Evolutionary conservation across 2,797 vertebrate species (phyloP), one percentile per base, ranked within the genome.

Genomic region (Sebastiscus albofasciatus): DNA sequence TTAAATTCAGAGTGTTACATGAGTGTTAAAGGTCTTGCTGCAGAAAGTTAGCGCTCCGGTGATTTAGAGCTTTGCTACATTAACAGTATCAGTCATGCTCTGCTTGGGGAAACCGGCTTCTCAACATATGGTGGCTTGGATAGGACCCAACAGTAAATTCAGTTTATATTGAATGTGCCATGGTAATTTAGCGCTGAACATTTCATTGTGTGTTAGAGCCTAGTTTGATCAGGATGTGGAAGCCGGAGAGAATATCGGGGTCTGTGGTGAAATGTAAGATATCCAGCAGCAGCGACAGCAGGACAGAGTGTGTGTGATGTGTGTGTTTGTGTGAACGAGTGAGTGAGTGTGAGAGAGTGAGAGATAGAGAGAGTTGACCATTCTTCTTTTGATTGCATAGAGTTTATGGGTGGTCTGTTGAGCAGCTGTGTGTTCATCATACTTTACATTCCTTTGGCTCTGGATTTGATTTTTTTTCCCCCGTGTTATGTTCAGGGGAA

Each of bases 81-180:
- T 93, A 94, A 89, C 90, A 82, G 83, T 94, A 93, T 95, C 95
- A 81, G 94, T 95, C 94, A 93, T 73, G 91, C 90, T 92, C 75
- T 20, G 80, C 52, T 75, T 78, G 72, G 71, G 79, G 87, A 81
- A 93, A 82, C 79, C 39, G 75, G 75, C 85, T 90, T 73, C 76
- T 82, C 79, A 13, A 87, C 93, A 95, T 93, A 91, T 93, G 92
- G 89, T 77, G 87, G 89, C 89, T 92, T 95, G 94, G 94, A 92
- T 36, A 1, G 22, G 73, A 84, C 82, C 93, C 94, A 95, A 79
- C 54, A 56, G 72, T 91, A 90, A 94, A 94, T 94, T 94, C 84
- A 79, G 93, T 94, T 94, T 92, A 91, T 90, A 93, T 88, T 93
- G 90, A 93, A 95, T 84, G 88, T 87, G 92, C 90, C 86, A 87